Conservation (phyloP, 2,888 invertebrate genomes). For the Nomada hirtipes region DNA sequence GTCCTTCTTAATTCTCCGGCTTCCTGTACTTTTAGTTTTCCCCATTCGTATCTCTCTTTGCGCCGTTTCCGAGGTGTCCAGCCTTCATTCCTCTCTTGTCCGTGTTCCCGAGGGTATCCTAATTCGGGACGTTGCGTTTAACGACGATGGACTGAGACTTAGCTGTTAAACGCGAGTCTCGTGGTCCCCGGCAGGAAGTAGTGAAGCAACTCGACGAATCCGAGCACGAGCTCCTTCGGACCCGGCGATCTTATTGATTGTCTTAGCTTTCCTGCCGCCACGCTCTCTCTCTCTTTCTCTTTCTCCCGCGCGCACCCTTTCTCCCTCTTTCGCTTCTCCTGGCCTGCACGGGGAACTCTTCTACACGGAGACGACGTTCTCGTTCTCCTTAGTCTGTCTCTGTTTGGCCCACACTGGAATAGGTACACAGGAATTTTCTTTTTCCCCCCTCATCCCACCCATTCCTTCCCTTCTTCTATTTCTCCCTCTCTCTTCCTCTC, state of each 20-base stretch:
- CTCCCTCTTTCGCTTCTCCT: conserved; percentile 32
- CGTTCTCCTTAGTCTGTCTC: conserved; percentile 42
- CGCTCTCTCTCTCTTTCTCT: conserved; percentile 42
- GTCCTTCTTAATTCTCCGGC: conserved; percentile 40
- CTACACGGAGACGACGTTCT: conserved; percentile 27
- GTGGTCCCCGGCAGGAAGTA: conserved; percentile 60
- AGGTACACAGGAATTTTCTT: conserved; percentile 45
- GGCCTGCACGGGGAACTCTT: conserved; percentile 41
- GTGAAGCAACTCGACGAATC: conserved; percentile 69
- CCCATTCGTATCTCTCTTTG: background rate
- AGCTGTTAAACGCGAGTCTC: conserved; percentile 58
- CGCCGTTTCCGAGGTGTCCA: background rate
- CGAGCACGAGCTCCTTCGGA: conserved; percentile 72
- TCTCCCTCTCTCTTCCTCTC: conserved; percentile 7
- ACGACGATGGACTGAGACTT: conserved; percentile 62
- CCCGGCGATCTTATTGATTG: conserved; percentile 79
- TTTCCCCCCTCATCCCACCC: conserved; percentile 16
- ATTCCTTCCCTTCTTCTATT: conserved; percentile 23
- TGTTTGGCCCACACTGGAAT: conserved; percentile 35
- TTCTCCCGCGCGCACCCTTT: conserved; percentile 16
- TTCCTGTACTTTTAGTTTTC: conserved; percentile 1
- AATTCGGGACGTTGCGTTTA: conserved; percentile 58
- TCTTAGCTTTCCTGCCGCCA: conserved; percentile 73
- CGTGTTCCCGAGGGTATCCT: conserved; percentile 41
- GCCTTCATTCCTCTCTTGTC: conserved; percentile 36